phyloP scores from a whole-genome alignment of 1,140 invertebrate species.

The Drosophila chauvacae region DNA sequence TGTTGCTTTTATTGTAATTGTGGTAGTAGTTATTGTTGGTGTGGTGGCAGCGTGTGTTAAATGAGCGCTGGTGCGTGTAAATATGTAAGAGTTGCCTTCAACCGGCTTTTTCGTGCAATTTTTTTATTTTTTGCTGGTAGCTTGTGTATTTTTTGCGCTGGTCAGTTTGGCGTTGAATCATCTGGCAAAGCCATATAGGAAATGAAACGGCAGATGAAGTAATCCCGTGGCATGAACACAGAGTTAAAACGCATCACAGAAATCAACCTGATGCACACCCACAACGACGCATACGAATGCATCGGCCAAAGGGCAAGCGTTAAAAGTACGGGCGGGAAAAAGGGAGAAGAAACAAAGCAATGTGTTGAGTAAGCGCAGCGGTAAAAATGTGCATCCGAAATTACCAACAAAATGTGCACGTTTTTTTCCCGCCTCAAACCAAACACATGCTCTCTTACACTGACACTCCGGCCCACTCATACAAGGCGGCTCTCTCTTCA shows the following conservation, averaged over 20 bases:
- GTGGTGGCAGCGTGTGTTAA: constrained; percentile 63
- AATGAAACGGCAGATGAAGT: constrained; percentile 77
- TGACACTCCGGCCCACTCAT: neutral
- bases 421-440: constrained; percentile 23
- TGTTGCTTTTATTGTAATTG: constrained; percentile 26
- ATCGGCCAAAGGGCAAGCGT: constrained; percentile 25
- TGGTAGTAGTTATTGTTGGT: constrained; percentile 33
- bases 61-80: constrained; percentile 82
- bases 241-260: constrained; percentile 46
- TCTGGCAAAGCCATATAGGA: constrained; percentile 63
- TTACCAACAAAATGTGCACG: constrained; percentile 24
- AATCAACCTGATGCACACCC: constrained; percentile 59
- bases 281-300: constrained; percentile 17
- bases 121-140: constrained; percentile 36
- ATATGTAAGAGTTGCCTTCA: constrained; percentile 83
- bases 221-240: constrained; percentile 59
- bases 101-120: constrained; percentile 76
- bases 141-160: constrained; percentile 63
- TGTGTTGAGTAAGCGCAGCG: constrained; percentile 53
- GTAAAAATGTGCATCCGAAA: constrained; percentile 49
- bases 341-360: constrained; percentile 30
- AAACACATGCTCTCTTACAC: constrained; percentile 16
- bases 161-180: constrained; percentile 66
- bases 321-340: constrained; percentile 14
- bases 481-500: constrained; percentile 9